Percentiles rank a stretch among this genome's conserved stretches.
These are phyloP conservation scores for Limanda limanda DNA, from an alignment of 2,113 vertebrate genomes.

Conservation along the genomic window DNA sequence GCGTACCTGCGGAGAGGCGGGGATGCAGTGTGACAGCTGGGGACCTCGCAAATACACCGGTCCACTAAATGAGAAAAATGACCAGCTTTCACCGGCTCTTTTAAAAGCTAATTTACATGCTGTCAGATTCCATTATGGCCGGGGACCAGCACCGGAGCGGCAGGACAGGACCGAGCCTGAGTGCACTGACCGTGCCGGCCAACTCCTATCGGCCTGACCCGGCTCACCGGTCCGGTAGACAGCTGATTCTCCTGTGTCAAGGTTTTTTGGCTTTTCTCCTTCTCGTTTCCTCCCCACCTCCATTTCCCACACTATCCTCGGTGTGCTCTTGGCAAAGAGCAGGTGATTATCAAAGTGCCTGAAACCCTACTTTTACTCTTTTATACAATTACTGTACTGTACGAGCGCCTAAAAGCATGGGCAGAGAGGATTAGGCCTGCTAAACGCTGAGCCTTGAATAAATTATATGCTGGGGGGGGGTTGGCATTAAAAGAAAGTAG, in stretches of 20 bases:
- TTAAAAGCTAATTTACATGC: conserved; percentile 97
- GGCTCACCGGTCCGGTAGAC: conserved; percentile 78
- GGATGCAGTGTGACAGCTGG: conserved; percentile 87
- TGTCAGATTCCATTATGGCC: conserved; percentile 93
- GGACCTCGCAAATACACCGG: conserved; percentile 89
- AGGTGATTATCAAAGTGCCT: conserved; percentile 78
- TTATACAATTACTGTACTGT: conserved; percentile 74
- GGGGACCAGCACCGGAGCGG: conserved; percentile 73
- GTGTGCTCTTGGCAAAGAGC: conserved; percentile 64
- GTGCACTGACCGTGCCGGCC: conserved; percentile 74
- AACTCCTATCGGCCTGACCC: conserved; percentile 78
- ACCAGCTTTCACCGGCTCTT: conserved; percentile 90
- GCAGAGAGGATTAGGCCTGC: conserved; percentile 68
- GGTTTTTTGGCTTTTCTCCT: conserved; percentile 60
- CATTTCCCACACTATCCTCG: conserved; percentile 45
- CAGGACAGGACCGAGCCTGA: conserved; percentile 82
- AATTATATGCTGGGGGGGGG: conserved; percentile 57
- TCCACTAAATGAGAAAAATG: conserved; percentile 97
- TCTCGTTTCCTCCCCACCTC: background rate
- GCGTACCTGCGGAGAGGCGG: conserved; percentile 67
- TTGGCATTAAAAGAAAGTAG: conserved; percentile 24
- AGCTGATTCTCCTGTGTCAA: conserved; percentile 78
- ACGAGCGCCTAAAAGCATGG: conserved; percentile 69
- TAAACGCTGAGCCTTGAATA: conserved; percentile 77
- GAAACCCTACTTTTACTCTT: conserved; percentile 69